Percentiles rank a stretch among this genome's conserved stretches.
phyloP scores from a whole-genome alignment of 2,888 invertebrate genomes.

The Pimpla rufipes region DNA sequence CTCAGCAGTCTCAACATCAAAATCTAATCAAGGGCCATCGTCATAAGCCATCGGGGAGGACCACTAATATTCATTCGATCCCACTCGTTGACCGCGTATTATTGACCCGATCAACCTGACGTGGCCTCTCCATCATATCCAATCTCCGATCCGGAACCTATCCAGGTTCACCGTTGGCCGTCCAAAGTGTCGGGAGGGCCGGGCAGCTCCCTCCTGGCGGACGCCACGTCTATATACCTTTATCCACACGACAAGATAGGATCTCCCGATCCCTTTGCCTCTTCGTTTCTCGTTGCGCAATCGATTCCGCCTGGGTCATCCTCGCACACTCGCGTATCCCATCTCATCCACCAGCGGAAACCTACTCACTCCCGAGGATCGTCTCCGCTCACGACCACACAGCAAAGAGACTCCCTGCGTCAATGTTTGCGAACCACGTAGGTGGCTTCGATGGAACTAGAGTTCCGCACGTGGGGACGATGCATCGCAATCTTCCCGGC shows the following conservation, averaged over 20 bases:
- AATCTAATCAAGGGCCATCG: slow-evolving; percentile 39
- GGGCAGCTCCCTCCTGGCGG: slow-evolving; percentile 34
- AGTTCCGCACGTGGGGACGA: slow-evolving; percentile 19
- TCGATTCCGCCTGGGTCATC: slow-evolving; percentile 44
- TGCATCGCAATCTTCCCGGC: slow-evolving; percentile 26
- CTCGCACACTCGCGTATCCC: background rate
- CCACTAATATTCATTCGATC: slow-evolving; percentile 23
- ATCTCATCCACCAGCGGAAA: background rate
- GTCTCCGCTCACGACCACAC: slow-evolving; percentile 1
- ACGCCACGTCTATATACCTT: slow-evolving; percentile 21
- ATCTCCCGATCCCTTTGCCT: slow-evolving; percentile 50
- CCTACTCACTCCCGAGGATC: background rate
- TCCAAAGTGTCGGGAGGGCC: slow-evolving; percentile 39
- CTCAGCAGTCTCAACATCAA: background rate
- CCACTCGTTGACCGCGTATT: slow-evolving; percentile 53
- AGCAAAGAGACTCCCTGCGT: no score
- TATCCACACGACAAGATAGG: slow-evolving; percentile 29
- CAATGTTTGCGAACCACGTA: slow-evolving; percentile 36
- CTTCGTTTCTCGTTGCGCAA: slow-evolving; percentile 50
- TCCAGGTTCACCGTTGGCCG: slow-evolving; percentile 31
- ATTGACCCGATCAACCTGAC: slow-evolving; percentile 55
- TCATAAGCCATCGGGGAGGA: background rate
- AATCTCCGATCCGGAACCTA: slow-evolving; percentile 62
- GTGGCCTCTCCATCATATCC: slow-evolving; percentile 51
- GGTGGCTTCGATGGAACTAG: slow-evolving; percentile 16